Percentiles rank a stretch among this genome's conserved stretches.
phyloP scores from a whole-genome alignment of 2,113 vertebrate species.

The Callaeas wilsoni region DNA sequence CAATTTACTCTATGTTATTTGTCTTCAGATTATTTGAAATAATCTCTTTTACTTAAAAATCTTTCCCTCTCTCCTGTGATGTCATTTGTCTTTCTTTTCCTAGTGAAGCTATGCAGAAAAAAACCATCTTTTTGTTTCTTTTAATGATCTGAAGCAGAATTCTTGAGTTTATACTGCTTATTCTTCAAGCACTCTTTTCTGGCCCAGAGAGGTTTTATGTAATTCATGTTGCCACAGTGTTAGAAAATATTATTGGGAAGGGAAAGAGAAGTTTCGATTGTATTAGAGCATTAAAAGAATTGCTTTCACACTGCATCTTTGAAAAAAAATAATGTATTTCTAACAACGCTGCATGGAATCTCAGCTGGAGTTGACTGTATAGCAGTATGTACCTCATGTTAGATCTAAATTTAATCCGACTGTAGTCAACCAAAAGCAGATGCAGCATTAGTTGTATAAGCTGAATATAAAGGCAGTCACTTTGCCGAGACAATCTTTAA shows the following conservation, averaged over 20 bases:
- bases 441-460: not conserved
- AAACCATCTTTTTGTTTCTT: not conserved
- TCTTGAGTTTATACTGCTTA: not conserved
- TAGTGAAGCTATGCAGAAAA: not conserved
- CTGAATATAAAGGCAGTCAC: not conserved
- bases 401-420: not conserved
- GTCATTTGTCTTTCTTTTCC: not conserved
- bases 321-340: constrained; percentile 43
- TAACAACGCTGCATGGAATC: not conserved
- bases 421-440: not conserved
- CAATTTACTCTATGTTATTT: not conserved
- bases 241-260: constrained; percentile 29
- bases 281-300: constrained; percentile 15
- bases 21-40: not conserved
- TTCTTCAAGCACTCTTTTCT: not conserved
- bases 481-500: not conserved
- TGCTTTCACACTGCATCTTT: not conserved
- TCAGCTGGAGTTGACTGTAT: not conserved
- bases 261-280: not conserved
- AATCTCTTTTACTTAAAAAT: not conserved
- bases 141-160: not conserved
- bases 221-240: not conserved
- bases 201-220: not conserved
- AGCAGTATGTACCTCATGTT: not conserved
- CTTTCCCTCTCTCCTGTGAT: not conserved